Evolutionary conservation across 2,888 invertebrate genomes (phyloP), one percentile per base, ranked within the genome.

Genomic region (Frankliniella fusca): DNA sequence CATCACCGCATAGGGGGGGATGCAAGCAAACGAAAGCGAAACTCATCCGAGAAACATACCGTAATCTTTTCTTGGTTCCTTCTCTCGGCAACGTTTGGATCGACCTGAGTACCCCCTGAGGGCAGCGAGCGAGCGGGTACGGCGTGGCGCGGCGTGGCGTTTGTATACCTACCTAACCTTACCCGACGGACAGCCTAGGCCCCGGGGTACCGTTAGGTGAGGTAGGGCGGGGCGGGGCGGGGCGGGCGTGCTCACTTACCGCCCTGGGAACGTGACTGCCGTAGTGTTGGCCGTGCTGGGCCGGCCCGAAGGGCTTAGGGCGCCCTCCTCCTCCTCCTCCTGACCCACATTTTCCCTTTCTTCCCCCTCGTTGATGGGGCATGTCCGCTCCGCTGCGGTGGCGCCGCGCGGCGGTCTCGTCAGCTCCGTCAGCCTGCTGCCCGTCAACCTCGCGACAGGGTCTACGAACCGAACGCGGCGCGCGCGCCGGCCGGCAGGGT

Each of bases 341-440:
- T 76, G 70, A 76, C 70, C 70, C 70, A 76, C 27, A 76, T 76
- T 76, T 76, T 76, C 70, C 23, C 70, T 76, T 76, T 76, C 70
- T 23, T 61, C 20, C 15, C 15, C 15, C 61, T 18, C 61, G 61
- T 61, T 61, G 20, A 61, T 61, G 61, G 54, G 54, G 38, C 38
- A 61, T 18, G 23, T 76, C 27, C 70, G 12, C 70, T 12, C 11
- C 70, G 27, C 1, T 76, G 70, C n/a, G 27, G 23, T 27, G 27
- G 11, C 23, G 70, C 70, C 8, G 54, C 18, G 54, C 54, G 54
- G 54, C 54, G 12, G 38, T 38, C 38, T 38, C 38, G 54, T 15
- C 18, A 54, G 54, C 38, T 54, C 8, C 54, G 54, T 12, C 54
- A 54, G 12, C 38, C 38, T 5, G 38, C 38, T 5, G 38, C 38